Evolutionary conservation across 2,888 invertebrate genomes (phyloP), one percentile per base, ranked within the genome.

Genomic region (Lithophane ornitopus): DNA sequence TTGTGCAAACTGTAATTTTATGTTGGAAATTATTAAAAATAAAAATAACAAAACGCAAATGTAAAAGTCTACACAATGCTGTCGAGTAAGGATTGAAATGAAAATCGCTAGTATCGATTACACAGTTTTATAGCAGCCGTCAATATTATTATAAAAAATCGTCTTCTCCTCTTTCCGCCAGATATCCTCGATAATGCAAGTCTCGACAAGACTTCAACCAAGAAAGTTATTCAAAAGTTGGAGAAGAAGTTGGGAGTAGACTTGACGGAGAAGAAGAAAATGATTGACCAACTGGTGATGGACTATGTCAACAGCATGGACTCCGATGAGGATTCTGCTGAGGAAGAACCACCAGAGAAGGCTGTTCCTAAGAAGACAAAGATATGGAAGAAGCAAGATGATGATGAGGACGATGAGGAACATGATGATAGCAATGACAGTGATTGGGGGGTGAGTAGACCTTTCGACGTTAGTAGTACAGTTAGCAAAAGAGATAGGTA

Each of bases 251-350:
- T 99, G 14, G 98, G 97, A 56, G 97, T 97, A 69, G 98, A 99
- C 88, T 96, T 99, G 65, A 95, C 97, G 12, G 97, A 94, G 67
- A 98, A 98, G 89, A 99, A 98, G 94, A 98, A 98, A 92, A 97
- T 98, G 93, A 98, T 99, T n/a, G 98, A 99, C 92, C 97, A 98
- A 87, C 95, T 99, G 80, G 98, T 99, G 12, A 98, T 99, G 98
- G 98, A 98, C 85, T 98, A 97, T 88, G 97, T 97, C 19, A 94
- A 95, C 85, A 91, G 87, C 69, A 89, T 93, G 85, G 91, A 89
- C 91, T 92, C 92, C 4, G 84, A 81, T 0, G 86, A 79, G 0
- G 70, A 94, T 3, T 74, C 78, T 22, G 58, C 2, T 19, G 95
- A 94, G 2, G 84, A 84, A 9, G 72, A 78, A 76, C 58, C 56